A percentile compares a stretch with the other conserved stretches of the same genome.
Evolutionary conservation across 2,113 vertebrate genomes (phyloP).

Genomic region (Chaetops frenatus): DNA sequence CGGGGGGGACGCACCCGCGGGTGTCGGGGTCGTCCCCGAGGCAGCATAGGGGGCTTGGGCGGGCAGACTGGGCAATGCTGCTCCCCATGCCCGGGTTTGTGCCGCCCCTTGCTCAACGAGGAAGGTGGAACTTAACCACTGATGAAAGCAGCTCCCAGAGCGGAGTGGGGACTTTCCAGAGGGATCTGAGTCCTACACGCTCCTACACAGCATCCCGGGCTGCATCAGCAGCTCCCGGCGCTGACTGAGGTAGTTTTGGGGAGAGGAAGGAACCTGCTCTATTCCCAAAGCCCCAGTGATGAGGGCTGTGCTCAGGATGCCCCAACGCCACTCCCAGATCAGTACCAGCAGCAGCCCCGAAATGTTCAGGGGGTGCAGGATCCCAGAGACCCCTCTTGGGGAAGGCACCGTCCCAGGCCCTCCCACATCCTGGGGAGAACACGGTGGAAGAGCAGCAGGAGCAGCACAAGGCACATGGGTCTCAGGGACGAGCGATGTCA

Average conservation of each 20-base stretch:
- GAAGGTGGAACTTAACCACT: not conserved
- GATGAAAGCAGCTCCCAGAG: fast-evolving
- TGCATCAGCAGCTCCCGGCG: fast-evolving
- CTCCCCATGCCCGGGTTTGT: not conserved
- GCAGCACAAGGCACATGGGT: not conserved
- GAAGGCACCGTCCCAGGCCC: not conserved
- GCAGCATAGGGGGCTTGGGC: not conserved
- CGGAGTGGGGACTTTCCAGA: fast-evolving
- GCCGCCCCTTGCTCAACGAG: not conserved
- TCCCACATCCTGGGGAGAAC: not conserved
- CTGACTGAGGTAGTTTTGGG: not conserved
- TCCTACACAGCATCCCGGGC: fast-evolving
- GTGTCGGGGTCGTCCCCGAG: not conserved
- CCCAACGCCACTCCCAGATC: fast-evolving
- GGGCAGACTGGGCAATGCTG: not conserved
- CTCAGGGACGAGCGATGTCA: fast-evolving
- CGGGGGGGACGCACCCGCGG: not conserved
- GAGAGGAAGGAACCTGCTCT: not conserved
- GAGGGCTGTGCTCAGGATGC: not conserved
- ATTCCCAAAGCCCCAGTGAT: not conserved
- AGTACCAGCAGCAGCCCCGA: fast-evolving
- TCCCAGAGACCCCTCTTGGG: fast-evolving
- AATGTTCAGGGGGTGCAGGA: fast-evolving
- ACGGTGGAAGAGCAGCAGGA: not conserved
- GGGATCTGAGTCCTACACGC: not conserved